Evolutionary conservation across 2,113 vertebrate species (phyloP).

Genomic region (Bucco capensis): DNA sequence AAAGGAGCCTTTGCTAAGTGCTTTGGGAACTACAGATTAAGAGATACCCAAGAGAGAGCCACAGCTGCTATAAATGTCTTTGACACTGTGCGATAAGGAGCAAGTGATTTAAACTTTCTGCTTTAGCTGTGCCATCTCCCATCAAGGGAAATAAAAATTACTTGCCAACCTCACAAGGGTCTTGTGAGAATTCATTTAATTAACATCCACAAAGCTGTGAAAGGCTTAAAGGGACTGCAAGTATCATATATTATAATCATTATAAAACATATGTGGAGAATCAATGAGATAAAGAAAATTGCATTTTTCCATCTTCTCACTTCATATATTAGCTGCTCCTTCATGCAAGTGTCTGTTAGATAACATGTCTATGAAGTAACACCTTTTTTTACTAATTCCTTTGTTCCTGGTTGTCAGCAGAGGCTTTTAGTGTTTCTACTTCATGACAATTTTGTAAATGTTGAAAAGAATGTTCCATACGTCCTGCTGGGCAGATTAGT

Average conservation of each 20-base stretch:
- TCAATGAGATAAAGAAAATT: constrained; percentile 32
- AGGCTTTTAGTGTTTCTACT: background rate
- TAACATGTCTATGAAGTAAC: background rate
- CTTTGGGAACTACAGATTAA: background rate
- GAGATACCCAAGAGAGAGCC: background rate
- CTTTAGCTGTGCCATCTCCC: background rate
- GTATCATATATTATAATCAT: background rate
- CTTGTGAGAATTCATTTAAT: constrained; percentile 50
- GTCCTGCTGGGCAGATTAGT: background rate
- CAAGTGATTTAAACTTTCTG: constrained; percentile 35
- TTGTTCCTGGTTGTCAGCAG: background rate
- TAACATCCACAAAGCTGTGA: constrained; percentile 2
- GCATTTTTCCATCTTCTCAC: background rate
- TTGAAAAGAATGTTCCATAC: background rate
- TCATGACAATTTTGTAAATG: background rate
- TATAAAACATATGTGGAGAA: background rate
- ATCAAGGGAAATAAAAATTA: constrained; percentile 27
- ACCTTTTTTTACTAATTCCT: background rate
- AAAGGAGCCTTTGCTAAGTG: background rate
- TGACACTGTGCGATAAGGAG: background rate
- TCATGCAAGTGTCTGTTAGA: background rate
- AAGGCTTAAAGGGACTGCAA: constrained; percentile 21
- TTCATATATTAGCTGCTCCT: background rate
- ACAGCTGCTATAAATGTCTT: constrained; percentile 17
- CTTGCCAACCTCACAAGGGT: background rate